These are phyloP conservation scores for Malacosoma neustria DNA, from an alignment of 2,888 invertebrate species.

Conservation along the genomic window DNA sequence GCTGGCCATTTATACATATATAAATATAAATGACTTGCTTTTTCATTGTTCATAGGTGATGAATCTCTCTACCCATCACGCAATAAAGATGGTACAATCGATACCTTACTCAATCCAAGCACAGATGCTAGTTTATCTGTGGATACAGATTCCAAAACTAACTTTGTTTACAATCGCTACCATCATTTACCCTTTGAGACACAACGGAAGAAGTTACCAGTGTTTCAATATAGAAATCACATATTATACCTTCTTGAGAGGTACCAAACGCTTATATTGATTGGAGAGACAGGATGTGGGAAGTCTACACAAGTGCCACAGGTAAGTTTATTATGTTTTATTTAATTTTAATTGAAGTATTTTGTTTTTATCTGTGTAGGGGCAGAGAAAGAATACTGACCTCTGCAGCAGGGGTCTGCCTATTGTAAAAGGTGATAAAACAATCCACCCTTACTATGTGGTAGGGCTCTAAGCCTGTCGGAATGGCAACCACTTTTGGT, in stretches of 20 bases:
- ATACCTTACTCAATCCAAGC: slow-evolving; percentile 53
- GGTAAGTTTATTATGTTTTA: slow-evolving; percentile 65
- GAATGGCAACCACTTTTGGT: neutral
- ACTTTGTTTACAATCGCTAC: slow-evolving; percentile 90
- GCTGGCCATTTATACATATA: neutral
- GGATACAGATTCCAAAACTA: slow-evolving; percentile 77
- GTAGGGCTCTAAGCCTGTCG: no score
- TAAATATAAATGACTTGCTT: neutral
- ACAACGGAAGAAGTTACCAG: slow-evolving; percentile 90
- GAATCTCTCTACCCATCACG: slow-evolving; percentile 46
- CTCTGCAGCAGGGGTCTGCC: no score
- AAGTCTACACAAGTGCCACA: slow-evolving; percentile 97
- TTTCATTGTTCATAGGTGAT: slow-evolving; percentile 25
- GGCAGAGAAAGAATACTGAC: no score
- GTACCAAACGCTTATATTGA: slow-evolving; percentile 89
- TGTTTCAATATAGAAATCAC: slow-evolving; percentile 89
- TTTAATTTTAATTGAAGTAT: neutral
- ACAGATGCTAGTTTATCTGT: slow-evolving; percentile 50
- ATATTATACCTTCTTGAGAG: slow-evolving; percentile 91
- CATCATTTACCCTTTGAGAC: slow-evolving; percentile 87
- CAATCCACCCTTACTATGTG: no score
- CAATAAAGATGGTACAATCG: slow-evolving; percentile 52
- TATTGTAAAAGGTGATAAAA: no score
- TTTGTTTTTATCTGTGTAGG: neutral
- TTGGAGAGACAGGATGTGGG: slow-evolving; percentile 97